Conservation (phyloP, 2,113 vertebrate genomes). For the Okapia johnstoni region DNA sequence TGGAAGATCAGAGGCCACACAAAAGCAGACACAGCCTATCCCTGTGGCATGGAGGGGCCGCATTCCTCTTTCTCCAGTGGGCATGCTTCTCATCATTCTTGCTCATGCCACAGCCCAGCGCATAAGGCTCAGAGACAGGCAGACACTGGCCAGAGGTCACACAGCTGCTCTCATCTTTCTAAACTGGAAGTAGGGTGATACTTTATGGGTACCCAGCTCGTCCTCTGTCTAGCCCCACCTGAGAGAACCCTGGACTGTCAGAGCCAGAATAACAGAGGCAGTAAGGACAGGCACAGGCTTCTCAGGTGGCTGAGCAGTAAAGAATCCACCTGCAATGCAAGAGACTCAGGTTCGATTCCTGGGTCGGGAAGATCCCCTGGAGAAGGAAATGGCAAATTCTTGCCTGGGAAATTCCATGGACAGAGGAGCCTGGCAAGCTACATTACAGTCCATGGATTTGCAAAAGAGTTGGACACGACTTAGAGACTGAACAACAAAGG, state of each 20-base stretch:
- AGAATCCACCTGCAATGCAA: neutral
- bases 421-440: neutral
- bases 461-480: neutral
- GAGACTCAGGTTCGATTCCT: neutral
- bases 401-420: neutral
- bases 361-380: neutral
- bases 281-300: accelerated
- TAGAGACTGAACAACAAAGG: neutral
- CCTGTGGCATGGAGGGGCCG: neutral
- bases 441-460: neutral
- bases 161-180: neutral
- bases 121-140: neutral
- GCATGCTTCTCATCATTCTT: neutral
- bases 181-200: neutral
- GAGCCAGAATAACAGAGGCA: neutral
- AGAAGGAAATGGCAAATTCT: neutral
- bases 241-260: neutral
- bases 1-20: neutral
- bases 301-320: neutral
- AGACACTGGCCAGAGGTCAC: neutral
- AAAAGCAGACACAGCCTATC: neutral
- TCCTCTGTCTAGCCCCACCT: neutral
- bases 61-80: neutral
- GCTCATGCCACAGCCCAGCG: neutral
- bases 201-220: neutral